Evolutionary conservation across 2,797 vertebrate species (phyloP), one percentile per base, ranked within the genome.

Genomic region (Zonotrichia albicollis): DNA sequence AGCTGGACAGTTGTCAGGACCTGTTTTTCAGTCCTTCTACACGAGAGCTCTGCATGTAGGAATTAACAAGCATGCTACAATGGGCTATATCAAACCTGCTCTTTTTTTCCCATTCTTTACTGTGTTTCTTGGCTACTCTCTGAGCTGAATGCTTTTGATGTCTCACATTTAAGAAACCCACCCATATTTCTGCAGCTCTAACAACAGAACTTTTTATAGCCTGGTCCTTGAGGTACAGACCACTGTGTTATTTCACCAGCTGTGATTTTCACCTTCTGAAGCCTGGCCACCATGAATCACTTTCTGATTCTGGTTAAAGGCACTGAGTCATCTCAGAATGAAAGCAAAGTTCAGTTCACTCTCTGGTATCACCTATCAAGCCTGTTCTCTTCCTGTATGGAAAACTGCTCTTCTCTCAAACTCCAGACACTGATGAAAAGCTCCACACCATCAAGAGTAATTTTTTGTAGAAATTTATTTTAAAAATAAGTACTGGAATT

Each of bases 41-140:
- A 4, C 0, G 0, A 68, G 16, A 72, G 25, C 16, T 73, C 51
- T 50, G 22, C 43, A 54, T 1, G 2, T 32, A 36, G 1, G 4
- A 66, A 87, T 89, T 57, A 57, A 60, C 3, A 0, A 1, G 30
- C 23, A 45, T 0, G 0, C 27, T 89, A 53, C 32, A 71, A 64
- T 0, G 3, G 16, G 32, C 16, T 54, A 30, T 40, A 42, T 12
- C 15, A 67, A 87, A 94, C 45, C 32, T 74, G 27, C 16, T 25
- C 7, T 46, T 66, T 62, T 64, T 38, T 38, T 38, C 9, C 20
- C 82, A 11, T 32, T 86, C 10, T 22, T 46, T 45, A 48, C 27
- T 34, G 14, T 8, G 27, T 32, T 65, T 66, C 50, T 72, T 43
- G 22, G n/a, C 15, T 57, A 61, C 50, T 57, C 27, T 21, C 17